Base-by-base conservation (phyloP, 2,113 vertebrate genomes). In the Pteropus alecto region DNA sequence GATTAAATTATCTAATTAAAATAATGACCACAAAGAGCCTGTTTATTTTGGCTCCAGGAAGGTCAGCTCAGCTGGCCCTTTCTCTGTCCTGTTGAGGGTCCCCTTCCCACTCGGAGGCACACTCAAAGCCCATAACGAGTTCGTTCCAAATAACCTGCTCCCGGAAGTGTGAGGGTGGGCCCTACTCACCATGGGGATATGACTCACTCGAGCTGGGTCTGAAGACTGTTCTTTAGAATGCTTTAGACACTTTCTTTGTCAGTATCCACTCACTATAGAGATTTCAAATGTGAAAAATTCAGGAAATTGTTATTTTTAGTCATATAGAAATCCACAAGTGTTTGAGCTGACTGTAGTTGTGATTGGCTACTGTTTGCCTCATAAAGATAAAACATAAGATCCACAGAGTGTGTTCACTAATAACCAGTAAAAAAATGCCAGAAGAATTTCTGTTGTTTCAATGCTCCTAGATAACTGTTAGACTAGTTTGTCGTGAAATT, bases 1-100 rank as follows among this genome's bases (percentile, higher is more conserved):
- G 61, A 92, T 26, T 48, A 15, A 79, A 88, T 46, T 38, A 96
- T 90, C 78, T 84, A 74, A 71, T 85, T 95, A 60, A 94, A 81
- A 93, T 65, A 41, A 56, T 92, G 86, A 79, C 63, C 70, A 84
- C 86, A 48, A 70, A 88, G 30, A 46, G 28, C 7, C 79, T 81
- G 48, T 96, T 96, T 94, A 35, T 48, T 93, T 90, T 67, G 41
- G 88, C 84, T 82, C 0, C 22, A 78, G 61, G 26, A 93, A 24
- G 70, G 46, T 77, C 71, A 71, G 41, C 65, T 60, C 89, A 90
- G 67, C 14, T n/a, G 74, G 48, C 30, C 61, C 35, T 21, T 58
- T 68, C 41, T 74, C 41, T 46, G 7, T 56, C 38, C 76, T 83
- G 35, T 0, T 38, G 46, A 67, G n/a, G n/a, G 26, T n/a, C 65